Percentiles rank a stretch among this genome's conserved stretches.
phyloP scores from a whole-genome alignment of 2,113 vertebrate species.

The Oreamnos americanus region DNA sequence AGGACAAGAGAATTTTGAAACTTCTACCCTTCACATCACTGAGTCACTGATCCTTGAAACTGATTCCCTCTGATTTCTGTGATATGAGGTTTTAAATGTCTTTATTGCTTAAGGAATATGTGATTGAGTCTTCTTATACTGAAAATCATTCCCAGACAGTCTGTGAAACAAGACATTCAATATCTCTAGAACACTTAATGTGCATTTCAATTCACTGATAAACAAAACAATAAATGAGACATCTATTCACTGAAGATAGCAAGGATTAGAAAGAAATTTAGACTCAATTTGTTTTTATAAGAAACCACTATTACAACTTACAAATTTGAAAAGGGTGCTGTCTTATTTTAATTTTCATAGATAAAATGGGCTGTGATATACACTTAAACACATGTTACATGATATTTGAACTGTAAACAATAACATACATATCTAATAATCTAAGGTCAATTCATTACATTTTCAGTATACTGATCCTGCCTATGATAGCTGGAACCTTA shows the following conservation, averaged over 20 bases:
- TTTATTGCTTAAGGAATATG: neutral
- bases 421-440: neutral
- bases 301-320: neutral
- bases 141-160: neutral
- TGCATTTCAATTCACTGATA: neutral
- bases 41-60: neutral
- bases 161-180: neutral
- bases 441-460: neutral
- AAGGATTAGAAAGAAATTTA: neutral
- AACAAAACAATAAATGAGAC: neutral
- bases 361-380: neutral
- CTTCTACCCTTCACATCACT: neutral
- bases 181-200: neutral
- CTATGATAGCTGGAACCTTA: neutral
- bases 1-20: neutral
- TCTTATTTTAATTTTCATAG: neutral
- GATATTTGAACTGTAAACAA: neutral
- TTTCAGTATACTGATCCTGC: neutral
- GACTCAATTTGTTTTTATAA: neutral
- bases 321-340: neutral
- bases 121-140: neutral
- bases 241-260: neutral
- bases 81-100: neutral
- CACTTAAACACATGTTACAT: neutral
- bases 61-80: neutral